These are phyloP conservation scores for Centropus unirufus DNA, from an alignment of 2,113 vertebrate species.

Conservation along the genomic window DNA sequence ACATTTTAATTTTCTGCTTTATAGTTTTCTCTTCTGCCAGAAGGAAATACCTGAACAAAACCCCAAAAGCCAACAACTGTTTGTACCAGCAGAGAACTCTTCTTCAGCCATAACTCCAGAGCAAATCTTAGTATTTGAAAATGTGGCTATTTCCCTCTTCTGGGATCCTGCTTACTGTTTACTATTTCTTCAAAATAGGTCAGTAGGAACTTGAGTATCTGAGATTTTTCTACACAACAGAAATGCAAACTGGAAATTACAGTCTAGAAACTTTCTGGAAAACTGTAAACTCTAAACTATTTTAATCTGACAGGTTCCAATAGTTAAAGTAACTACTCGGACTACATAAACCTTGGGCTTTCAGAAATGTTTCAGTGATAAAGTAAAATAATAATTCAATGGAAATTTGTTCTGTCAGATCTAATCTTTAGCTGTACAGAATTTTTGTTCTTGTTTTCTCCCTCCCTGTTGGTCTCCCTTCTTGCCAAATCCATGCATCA, in stretches of 20 bases:
- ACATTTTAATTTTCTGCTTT: neutral
- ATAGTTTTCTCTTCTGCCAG: neutral
- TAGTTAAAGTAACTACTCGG: neutral
- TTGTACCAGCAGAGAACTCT: neutral
- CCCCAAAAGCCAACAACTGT: neutral
- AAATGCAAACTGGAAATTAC: neutral
- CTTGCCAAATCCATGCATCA: constrained; percentile 8
- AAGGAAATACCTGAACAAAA: neutral
- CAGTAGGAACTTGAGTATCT: neutral
- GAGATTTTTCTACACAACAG: neutral
- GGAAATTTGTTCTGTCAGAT: neutral
- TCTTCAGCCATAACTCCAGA: neutral
- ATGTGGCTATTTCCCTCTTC: neutral
- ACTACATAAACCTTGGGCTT: neutral
- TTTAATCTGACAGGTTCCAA: neutral
- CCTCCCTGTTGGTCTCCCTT: neutral
- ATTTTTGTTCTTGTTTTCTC: neutral
- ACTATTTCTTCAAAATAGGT: neutral
- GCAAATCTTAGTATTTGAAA: neutral
- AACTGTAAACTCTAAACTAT: neutral
- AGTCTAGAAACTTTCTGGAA: neutral
- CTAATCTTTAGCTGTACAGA: neutral
- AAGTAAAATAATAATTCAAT: neutral
- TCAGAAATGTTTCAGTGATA: neutral
- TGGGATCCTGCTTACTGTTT: neutral